Conservation (phyloP, 2,888 invertebrate species). For the Agonopterix arenella region DNA sequence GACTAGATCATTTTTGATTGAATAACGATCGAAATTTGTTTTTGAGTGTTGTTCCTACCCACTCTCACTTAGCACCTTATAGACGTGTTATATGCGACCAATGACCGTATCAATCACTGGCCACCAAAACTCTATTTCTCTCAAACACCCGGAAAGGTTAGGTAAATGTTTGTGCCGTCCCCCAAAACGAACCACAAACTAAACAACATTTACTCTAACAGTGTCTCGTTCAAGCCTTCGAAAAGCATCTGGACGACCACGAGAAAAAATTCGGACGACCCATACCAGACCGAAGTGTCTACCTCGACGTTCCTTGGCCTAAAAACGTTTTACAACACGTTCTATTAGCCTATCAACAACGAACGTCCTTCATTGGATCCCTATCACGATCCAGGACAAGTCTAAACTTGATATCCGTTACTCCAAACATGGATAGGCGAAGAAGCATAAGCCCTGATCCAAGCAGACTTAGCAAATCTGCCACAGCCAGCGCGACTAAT, state of each 20-base stretch:
- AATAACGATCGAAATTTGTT: too few relatives aligned
- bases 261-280: slow-evolving; percentile 60
- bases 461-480: slow-evolving; percentile 37
- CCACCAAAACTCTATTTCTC: too few relatives aligned
- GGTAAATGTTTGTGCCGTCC: slow-evolving; percentile 35
- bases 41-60: too few relatives aligned
- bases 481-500: slow-evolving; percentile 34
- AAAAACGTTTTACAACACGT: slow-evolving; percentile 63
- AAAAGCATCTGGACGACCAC: slow-evolving; percentile 61
- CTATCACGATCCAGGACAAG: slow-evolving; percentile 76
- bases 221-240: slow-evolving; percentile 50
- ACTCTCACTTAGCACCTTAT: too few relatives aligned
- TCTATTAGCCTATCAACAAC: slow-evolving; percentile 50
- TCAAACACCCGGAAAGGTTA: background rate
- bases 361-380: slow-evolving; percentile 70
- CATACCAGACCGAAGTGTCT: slow-evolving; percentile 44
- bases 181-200: slow-evolving; percentile 4
- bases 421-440: slow-evolving; percentile 47
- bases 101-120: too few relatives aligned
- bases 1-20: too few relatives aligned
- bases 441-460: slow-evolving; percentile 47
- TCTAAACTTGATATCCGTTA: slow-evolving; percentile 54
- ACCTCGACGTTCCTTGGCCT: slow-evolving; percentile 61
- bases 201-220: slow-evolving; percentile 34
- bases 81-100: too few relatives aligned